Evolutionary conservation across 2,888 invertebrate genomes (phyloP).

Genomic region (Coecobrya sp.): DNA sequence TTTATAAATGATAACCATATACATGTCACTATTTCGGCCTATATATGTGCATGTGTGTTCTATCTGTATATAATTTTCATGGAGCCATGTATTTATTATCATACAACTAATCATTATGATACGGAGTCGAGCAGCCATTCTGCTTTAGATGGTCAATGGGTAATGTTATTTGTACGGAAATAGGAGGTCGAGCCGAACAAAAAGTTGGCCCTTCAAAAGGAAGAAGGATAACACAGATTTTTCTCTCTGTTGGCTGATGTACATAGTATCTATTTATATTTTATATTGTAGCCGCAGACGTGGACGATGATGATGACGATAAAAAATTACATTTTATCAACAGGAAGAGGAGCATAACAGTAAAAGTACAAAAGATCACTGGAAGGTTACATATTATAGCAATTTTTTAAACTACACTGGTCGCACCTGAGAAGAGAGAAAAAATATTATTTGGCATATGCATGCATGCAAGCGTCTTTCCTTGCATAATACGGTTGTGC

Average conservation of each 20-base stretch:
- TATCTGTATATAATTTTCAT: no score
- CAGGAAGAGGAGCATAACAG: not conserved
- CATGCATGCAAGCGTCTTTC: constrained; percentile 22
- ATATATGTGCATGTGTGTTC: no score
- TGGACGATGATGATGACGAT: constrained; percentile 29
- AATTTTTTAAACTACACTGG: constrained; percentile 59
- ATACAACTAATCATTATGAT: no score
- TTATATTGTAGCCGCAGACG: not conserved
- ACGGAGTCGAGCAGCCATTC: no score
- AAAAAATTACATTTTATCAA: constrained; percentile 68
- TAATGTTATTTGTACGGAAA: no score
- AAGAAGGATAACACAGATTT: not conserved
- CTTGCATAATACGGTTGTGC: not conserved
- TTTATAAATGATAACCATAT: no score
- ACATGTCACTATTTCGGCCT: no score
- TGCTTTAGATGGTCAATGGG: no score
- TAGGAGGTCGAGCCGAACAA: no score
- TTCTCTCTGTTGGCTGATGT: not conserved
- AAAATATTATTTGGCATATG: constrained; percentile 25
- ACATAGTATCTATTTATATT: not conserved
- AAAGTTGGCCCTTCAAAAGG: not conserved
- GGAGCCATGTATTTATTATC: no score
- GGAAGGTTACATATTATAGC: constrained; percentile 77
- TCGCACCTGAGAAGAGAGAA: constrained; percentile 43
- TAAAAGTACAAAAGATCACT: constrained; percentile 61